A percentile compares a stretch with the other conserved stretches of the same genome.
Conservation (phyloP, 1,140 invertebrate genomes). For the Aphidius ervi region DNA sequence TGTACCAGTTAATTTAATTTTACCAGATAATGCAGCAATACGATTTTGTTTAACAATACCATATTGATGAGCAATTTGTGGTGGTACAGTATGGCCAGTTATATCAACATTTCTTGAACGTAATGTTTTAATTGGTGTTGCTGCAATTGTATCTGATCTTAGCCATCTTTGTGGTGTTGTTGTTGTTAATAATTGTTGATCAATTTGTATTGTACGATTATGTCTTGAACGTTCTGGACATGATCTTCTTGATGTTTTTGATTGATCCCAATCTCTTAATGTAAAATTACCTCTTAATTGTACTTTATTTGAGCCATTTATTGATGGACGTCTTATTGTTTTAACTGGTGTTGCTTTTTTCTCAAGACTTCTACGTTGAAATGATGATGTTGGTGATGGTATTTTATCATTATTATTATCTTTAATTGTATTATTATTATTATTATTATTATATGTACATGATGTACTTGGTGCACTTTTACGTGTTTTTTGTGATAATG, state of each 20-base stretch:
- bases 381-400: slow-evolving; percentile 37
- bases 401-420: slow-evolving; percentile 32
- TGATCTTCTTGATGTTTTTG: slow-evolving; percentile 28
- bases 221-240: slow-evolving; percentile 21
- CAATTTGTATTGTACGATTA: no score
- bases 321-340: slow-evolving; percentile 40
- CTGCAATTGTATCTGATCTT: slow-evolving; percentile 49
- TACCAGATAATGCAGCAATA: slow-evolving; percentile 10
- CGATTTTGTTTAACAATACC: slow-evolving; percentile 43
- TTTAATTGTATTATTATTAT: not conserved
- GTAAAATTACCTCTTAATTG: slow-evolving; percentile 39
- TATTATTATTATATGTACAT: not conserved
- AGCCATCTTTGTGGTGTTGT: slow-evolving; percentile 46
- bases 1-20: slow-evolving; percentile 31
- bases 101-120: slow-evolving; percentile 50
- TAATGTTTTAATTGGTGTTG: slow-evolving; percentile 46
- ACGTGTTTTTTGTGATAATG: not conserved
- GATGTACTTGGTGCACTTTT: not conserved
- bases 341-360: slow-evolving; percentile 48
- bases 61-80: slow-evolving; percentile 45
- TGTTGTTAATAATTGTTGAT: not conserved
- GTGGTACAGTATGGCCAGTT: slow-evolving; percentile 42
- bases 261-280: slow-evolving; percentile 41
- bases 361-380: slow-evolving; percentile 45
- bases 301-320: slow-evolving; percentile 39